A percentile compares a stretch with the other conserved stretches of the same genome.
Conservation (phyloP, 2,113 vertebrate species). For the Myotis davidii region DNA sequence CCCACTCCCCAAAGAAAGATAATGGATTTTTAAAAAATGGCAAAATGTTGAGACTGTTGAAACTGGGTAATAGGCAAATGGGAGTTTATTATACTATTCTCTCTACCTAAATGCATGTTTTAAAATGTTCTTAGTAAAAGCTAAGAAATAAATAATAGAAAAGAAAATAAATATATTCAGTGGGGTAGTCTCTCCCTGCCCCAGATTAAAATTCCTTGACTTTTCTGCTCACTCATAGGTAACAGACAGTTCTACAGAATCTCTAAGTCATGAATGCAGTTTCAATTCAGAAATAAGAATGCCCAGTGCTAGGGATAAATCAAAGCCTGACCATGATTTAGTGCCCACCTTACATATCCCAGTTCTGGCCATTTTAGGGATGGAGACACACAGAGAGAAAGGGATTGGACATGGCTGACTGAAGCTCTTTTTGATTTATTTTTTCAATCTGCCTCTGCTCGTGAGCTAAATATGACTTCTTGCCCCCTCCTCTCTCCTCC, state of each 20-base stretch:
- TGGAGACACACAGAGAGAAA: neutral
- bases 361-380: neutral
- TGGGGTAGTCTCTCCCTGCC: neutral
- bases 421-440: neutral
- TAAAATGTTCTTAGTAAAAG: constrained; percentile 14
- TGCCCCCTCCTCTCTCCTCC: rapidly evolving
- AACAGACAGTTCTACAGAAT: neutral
- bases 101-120: neutral
- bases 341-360: neutral
- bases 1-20: neutral
- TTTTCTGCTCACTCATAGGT: neutral
- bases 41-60: neutral
- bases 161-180: constrained; percentile 11
- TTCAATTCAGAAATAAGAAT: constrained; percentile 15
- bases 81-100: constrained; percentile 28
- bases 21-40: neutral
- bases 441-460: neutral
- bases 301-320: neutral
- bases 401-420: neutral
- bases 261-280: neutral
- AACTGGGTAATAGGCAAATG: neutral
- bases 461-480: neutral
- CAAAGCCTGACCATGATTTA: neutral
- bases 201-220: constrained; percentile 1
- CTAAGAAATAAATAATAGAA: constrained; percentile 12